Conservation (phyloP, 2,888 invertebrate species). For the Harmothoe impar region DNA sequence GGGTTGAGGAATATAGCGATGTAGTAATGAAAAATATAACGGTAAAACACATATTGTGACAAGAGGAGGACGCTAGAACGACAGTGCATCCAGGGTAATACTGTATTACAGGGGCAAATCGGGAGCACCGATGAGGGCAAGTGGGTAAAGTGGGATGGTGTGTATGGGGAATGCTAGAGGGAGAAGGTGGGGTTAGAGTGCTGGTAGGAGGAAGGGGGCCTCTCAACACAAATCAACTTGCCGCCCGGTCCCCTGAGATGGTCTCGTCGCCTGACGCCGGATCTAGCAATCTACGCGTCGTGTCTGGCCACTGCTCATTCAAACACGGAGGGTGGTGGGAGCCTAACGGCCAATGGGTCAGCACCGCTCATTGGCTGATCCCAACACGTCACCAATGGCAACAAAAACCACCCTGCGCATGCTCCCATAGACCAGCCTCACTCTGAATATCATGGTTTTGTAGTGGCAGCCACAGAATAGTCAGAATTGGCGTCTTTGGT, state of each 20-base stretch:
- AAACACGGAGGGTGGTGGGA: background rate
- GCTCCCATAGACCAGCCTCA: too few species aligned
- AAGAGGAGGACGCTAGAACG: background rate
- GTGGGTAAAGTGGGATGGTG: too few species aligned
- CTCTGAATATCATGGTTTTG: too few species aligned
- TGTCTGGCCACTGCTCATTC: background rate
- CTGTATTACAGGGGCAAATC: background rate
- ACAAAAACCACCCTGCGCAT: background rate
- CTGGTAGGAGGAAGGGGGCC: background rate
- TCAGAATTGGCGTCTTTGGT: too few species aligned
- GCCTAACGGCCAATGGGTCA: constrained; percentile 26
- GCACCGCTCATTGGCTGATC: constrained; percentile 26
- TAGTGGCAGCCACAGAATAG: too few species aligned
- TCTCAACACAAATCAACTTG: constrained; percentile 42
- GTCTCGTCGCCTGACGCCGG: background rate
- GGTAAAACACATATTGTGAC: too few species aligned
- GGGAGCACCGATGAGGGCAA: too few species aligned
- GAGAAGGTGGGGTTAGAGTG: too few species aligned
- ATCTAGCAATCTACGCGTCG: background rate
- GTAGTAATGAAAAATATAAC: too few species aligned
- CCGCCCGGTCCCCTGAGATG: background rate
- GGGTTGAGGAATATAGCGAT: too few species aligned
- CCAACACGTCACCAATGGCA: background rate
- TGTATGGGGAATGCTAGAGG: too few species aligned
- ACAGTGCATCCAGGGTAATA: background rate